A percentile compares a stretch with the other conserved stretches of the same genome.
Conservation (phyloP, 2,113 vertebrate genomes). For the Pelusios castaneus region DNA sequence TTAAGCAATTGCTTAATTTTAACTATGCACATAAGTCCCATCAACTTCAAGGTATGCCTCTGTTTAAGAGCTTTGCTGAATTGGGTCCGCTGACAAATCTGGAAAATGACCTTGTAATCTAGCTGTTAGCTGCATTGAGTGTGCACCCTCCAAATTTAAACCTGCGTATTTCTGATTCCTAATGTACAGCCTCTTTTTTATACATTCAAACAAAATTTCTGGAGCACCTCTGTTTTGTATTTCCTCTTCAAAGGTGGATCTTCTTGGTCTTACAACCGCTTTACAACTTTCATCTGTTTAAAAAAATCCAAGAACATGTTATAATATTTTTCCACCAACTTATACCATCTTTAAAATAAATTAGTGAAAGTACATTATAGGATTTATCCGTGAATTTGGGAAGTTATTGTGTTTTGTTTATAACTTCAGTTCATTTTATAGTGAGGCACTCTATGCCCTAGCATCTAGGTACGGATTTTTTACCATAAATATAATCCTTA, state of each 20-base stretch:
- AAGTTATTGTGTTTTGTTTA: neutral
- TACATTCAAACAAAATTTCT: neutral
- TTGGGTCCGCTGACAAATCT: neutral
- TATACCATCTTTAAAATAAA: neutral
- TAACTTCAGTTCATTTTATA: neutral
- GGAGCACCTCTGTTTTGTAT: slow-evolving; percentile 68
- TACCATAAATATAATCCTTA: neutral
- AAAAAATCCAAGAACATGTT: neutral
- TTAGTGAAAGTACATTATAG: neutral
- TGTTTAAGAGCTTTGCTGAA: neutral
- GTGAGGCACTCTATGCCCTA: neutral
- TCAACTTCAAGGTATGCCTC: neutral
- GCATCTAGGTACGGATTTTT: neutral
- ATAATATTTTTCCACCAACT: neutral
- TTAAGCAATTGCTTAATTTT: neutral
- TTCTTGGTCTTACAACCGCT: slow-evolving; percentile 72
- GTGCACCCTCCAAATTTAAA: neutral
- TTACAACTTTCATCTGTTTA: slow-evolving; percentile 71
- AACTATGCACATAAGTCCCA: neutral
- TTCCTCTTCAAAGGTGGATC: slow-evolving; percentile 31
- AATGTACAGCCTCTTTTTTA: neutral
- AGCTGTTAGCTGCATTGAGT: neutral
- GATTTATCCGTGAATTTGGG: neutral
- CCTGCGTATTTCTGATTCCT: neutral
- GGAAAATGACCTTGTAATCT: neutral